phyloP scores from a whole-genome alignment of 2,113 vertebrate species.

The Lota lota region DNA sequence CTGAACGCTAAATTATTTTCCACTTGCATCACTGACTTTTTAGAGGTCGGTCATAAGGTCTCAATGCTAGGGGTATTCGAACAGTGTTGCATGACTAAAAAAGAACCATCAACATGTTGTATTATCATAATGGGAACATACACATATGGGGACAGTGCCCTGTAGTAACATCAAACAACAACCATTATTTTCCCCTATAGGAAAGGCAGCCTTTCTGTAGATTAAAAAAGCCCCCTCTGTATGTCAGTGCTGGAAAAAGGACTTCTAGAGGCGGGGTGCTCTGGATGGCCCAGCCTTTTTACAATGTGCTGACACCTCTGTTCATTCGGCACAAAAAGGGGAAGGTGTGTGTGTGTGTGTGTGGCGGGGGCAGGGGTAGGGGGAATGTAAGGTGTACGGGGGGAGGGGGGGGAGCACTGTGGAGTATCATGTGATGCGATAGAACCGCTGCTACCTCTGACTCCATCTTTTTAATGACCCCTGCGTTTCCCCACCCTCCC shows the following conservation, averaged over 20 bases:
- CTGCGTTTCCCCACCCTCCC: conserved; percentile 1
- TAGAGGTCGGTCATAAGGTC: conserved; percentile 22
- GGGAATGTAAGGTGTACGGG: conserved; percentile 32
- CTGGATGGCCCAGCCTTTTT: conserved; percentile 31
- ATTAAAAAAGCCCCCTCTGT: not conserved
- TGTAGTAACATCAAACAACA: no score
- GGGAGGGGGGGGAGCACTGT: conserved; percentile 13
- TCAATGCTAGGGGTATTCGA: conserved; percentile 25
- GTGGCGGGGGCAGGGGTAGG: conserved; percentile 15
- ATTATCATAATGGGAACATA: no score
- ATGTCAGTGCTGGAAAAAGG: no score
- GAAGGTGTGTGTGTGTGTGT: not conserved
- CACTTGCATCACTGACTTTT: conserved; percentile 42
- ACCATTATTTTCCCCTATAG: no score
- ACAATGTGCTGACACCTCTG: conserved; percentile 58
- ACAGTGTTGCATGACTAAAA: not conserved
- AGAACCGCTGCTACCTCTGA: not conserved
- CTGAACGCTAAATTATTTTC: conserved; percentile 41
- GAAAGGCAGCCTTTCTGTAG: not conserved
- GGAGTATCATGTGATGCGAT: conserved; percentile 34
- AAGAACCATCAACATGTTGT: not conserved
- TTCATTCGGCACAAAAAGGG: conserved; percentile 14
- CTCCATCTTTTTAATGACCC: conserved; percentile 33
- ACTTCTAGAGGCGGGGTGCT: not conserved
- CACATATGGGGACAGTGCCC: no score